Percentiles rank a stretch among this genome's conserved stretches.
Evolutionary conservation across 2,888 invertebrate species (phyloP).

Genomic region (Drosophila atripex): DNA sequence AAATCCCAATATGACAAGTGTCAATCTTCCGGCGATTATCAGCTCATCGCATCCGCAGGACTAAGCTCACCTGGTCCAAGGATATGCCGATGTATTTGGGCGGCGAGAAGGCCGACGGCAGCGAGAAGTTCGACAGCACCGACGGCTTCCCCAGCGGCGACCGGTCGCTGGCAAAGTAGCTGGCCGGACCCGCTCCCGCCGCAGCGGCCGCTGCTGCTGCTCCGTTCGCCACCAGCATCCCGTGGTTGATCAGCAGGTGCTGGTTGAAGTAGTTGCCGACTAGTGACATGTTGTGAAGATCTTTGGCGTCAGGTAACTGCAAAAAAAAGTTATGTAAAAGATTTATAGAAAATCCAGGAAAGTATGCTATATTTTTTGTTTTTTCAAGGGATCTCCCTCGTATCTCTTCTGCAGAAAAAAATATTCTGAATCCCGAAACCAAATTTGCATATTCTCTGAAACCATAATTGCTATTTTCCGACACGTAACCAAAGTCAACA

Average conservation of each 20-base stretch:
- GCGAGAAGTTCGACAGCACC: conserved; percentile 87
- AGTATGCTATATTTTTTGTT: too few relatives aligned
- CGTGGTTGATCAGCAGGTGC: conserved; percentile 87
- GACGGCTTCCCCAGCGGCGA: conserved; percentile 85
- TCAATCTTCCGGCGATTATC: conserved; percentile 58
- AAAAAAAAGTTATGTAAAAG: background rate
- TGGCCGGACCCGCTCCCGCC: conserved; percentile 74
- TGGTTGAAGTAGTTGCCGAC: conserved; percentile 88
- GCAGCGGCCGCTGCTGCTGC: conserved; percentile 79
- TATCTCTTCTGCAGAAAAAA: too few relatives aligned
- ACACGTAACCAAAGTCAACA: conserved; percentile 12
- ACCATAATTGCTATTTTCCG: conserved; percentile 15
- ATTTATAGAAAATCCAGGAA: too few relatives aligned
- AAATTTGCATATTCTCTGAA: background rate
- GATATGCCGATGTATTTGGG: conserved; percentile 87
- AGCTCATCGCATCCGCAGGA: conserved; percentile 3
- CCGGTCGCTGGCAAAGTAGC: conserved; percentile 84
- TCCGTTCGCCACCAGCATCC: conserved; percentile 85
- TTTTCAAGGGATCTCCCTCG: background rate
- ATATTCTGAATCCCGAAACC: background rate
- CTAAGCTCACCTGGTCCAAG: conserved; percentile 83
- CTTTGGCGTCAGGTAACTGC: conserved; percentile 86
- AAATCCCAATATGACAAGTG: conserved; percentile 69
- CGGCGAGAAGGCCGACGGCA: conserved; percentile 89
- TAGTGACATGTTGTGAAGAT: conserved; percentile 87